These are phyloP conservation scores for Cephalotes varians DNA, from an alignment of 2,888 invertebrate species.

Conservation along the genomic window DNA sequence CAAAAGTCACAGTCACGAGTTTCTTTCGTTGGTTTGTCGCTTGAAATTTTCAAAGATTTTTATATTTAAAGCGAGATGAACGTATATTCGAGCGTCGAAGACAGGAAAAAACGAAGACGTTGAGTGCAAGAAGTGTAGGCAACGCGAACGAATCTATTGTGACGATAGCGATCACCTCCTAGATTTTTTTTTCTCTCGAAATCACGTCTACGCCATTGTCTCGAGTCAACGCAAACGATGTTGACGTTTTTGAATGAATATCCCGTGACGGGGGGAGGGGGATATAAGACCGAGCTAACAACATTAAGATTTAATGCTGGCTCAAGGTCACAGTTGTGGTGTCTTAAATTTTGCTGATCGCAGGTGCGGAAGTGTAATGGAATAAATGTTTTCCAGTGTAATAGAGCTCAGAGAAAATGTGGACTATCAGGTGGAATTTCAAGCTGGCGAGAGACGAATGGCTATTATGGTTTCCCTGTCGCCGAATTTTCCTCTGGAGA, in stretches of 20 bases:
- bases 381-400: constrained; percentile 87
- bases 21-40: no score
- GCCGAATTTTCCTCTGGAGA: constrained; percentile 92
- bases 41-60: no score
- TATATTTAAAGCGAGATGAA: no score
- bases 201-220: background rate
- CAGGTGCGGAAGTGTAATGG: background rate
- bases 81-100: no score
- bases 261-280: background rate
- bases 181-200: background rate
- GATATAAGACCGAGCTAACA: background rate
- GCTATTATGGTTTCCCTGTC: constrained; percentile 89
- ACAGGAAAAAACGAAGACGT: no score
- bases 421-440: constrained; percentile 91
- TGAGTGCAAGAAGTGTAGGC: no score
- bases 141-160: no score
- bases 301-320: background rate
- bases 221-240: background rate
- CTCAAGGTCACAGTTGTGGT: constrained; percentile 4
- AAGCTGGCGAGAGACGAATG: constrained; percentile 89
- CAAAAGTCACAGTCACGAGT: no score
- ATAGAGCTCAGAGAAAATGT: constrained; percentile 90
- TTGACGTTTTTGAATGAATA: background rate
- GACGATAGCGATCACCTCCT: background rate
- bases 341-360: background rate